A percentile compares a stretch with the other conserved stretches of the same genome.
Evolutionary conservation across 37 sponge, comb jelly and placozoan species (phyloP).

Genomic region (Mnemiopsis leidyi): DNA sequence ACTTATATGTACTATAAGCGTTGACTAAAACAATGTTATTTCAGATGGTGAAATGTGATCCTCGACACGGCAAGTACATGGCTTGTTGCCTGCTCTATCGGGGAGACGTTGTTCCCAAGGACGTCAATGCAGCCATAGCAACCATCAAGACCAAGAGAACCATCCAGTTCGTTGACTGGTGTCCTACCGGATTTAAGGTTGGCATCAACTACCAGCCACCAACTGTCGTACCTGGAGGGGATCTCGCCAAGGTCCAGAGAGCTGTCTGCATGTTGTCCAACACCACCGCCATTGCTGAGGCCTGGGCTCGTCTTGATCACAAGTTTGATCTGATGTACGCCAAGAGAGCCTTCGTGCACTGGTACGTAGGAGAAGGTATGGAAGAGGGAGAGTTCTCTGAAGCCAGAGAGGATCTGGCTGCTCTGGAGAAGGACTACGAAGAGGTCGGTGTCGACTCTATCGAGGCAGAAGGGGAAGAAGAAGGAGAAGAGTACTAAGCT

Average conservation of each 20-base stretch:
- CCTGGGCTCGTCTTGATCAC: constrained; percentile 72
- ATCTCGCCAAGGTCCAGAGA: constrained; percentile 65
- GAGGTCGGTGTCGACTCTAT: constrained; percentile 84
- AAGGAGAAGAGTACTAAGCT: constrained; percentile 77
- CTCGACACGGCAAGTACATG: constrained; percentile 69
- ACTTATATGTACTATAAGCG: too few relatives aligned
- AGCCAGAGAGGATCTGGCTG: constrained; percentile 94
- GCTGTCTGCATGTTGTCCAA: constrained; percentile 68
- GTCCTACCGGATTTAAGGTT: constrained; percentile 98
- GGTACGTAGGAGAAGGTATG: constrained; percentile 98
- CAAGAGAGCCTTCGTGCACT: constrained; percentile 95
- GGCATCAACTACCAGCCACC: constrained; percentile 69
- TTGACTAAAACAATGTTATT: too few relatives aligned
- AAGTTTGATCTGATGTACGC: constrained; percentile 97
- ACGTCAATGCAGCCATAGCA: constrained; percentile 93
- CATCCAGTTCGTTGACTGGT: constrained; percentile 78
- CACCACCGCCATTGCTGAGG: constrained; percentile 68
- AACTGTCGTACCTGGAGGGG: constrained; percentile 67
- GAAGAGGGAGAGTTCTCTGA: constrained; percentile 98
- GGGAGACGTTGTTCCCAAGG: constrained; percentile 81
- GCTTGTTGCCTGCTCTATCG: constrained; percentile 67
- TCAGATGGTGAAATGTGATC: constrained; percentile 67
- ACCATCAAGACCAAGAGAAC: constrained; percentile 71
- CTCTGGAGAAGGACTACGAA: constrained; percentile 93
- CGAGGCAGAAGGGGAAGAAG: constrained; percentile 74